Percentiles rank a stretch among this genome's conserved stretches.
Conservation (phyloP, 2,113 vertebrate genomes). For the Murina feae region DNA sequence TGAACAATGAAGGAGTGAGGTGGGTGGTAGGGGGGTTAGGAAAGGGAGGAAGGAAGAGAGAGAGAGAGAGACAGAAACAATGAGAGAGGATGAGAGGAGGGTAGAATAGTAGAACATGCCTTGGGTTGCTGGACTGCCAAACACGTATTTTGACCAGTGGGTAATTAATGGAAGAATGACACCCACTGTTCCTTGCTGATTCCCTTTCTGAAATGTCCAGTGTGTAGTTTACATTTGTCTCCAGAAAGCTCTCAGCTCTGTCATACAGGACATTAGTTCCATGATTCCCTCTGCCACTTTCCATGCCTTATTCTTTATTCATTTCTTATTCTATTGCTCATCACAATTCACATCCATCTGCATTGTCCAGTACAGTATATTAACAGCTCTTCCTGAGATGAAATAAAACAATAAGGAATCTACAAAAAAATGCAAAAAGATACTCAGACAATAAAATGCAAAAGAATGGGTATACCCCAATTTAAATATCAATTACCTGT, state of each 20-base stretch:
- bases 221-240: background rate
- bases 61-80: background rate
- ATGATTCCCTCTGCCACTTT: background rate
- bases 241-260: background rate
- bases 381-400: background rate
- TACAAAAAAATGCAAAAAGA: background rate
- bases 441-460: background rate
- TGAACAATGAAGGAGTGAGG: background rate
- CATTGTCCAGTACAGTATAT: background rate
- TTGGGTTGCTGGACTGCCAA: accelerated
- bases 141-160: accelerated
- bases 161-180: background rate
- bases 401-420: background rate
- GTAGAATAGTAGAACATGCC: too few relatives aligned
- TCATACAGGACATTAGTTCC: background rate
- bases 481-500: background rate
- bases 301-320: background rate
- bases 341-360: background rate
- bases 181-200: accelerated
- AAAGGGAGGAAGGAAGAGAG: background rate
- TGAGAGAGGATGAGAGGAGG: background rate
- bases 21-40: too few relatives aligned
- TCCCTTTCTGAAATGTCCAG: background rate
- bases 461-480: background rate
- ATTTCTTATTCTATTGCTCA: background rate